phyloP scores from a whole-genome alignment of 2,888 invertebrate species.

The Druceiella hillmani region DNA sequence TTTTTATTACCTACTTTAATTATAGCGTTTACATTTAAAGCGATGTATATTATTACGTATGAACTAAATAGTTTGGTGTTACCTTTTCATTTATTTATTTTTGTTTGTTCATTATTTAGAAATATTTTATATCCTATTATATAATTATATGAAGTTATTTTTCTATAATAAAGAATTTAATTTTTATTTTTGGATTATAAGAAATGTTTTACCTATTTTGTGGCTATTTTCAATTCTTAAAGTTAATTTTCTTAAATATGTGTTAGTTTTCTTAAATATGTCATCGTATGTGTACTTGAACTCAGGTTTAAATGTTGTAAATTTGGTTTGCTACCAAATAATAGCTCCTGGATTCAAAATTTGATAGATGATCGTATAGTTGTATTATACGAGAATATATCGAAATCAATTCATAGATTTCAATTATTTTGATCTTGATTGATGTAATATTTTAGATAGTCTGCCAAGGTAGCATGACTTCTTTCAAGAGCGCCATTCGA shows the following conservation, averaged over 20 bases:
- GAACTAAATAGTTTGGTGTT: neutral
- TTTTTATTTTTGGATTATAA: constrained; percentile 13
- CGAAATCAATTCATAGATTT: constrained; percentile 26
- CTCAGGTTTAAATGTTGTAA: constrained; percentile 22
- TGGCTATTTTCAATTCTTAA: constrained; percentile 20
- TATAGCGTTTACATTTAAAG: neutral
- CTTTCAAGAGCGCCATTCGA: constrained; percentile 25
- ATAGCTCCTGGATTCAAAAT: constrained; percentile 25
- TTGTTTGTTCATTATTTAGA: neutral
- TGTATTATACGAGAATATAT: constrained; percentile 27
- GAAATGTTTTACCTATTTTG: constrained; percentile 15
- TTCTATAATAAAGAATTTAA: constrained; percentile 10
- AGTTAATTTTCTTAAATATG: no score
- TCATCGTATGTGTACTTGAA: constrained; percentile 23
- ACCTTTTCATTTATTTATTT: neutral
- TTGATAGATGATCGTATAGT: constrained; percentile 24
- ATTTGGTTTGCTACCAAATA: constrained; percentile 25
- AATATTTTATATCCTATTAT: neutral
- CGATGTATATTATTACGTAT: neutral
- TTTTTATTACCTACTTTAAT: neutral
- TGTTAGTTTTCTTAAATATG: no score
- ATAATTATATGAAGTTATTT: neutral
- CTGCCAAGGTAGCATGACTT: constrained; percentile 23
- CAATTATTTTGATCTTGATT: constrained; percentile 25
- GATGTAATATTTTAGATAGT: constrained; percentile 27